A percentile compares a stretch with the other conserved stretches of the same genome.
Evolutionary conservation across 2,888 invertebrate genomes (phyloP).

Genomic region (Eubasilissa splendida): DNA sequence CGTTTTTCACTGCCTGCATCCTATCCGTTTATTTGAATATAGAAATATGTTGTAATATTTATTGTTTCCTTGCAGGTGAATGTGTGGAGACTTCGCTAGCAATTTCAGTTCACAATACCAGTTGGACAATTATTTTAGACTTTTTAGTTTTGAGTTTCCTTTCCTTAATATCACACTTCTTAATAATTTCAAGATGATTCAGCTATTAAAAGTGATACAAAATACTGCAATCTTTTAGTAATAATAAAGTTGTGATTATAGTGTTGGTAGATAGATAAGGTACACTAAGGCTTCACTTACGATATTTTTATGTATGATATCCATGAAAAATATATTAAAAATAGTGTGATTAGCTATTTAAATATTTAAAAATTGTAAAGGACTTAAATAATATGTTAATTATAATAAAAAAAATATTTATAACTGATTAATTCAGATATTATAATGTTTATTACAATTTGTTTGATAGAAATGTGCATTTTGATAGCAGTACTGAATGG

Average conservation of each 20-base stretch:
- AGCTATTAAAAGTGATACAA: conserved; percentile 43
- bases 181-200: conserved; percentile 55
- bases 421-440: no score
- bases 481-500: no score
- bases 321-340: conserved; percentile 18
- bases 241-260: conserved; percentile 57
- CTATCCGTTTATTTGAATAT: no score
- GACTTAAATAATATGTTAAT: conserved; percentile 3
- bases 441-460: no score
- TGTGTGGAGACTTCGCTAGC: conserved; percentile 72
- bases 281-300: conserved; percentile 37
- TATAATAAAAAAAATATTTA: neutral
- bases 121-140: conserved; percentile 53
- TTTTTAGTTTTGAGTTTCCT: conserved; percentile 56
- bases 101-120: conserved; percentile 55
- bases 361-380: conserved; percentile 17
- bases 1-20: no score
- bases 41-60: conserved; percentile 6
- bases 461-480: no score
- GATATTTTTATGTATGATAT: conserved; percentile 31
- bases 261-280: conserved; percentile 52
- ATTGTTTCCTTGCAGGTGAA: conserved; percentile 72
- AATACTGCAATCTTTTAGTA: conserved; percentile 54
- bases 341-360: conserved; percentile 15
- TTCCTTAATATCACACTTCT: conserved; percentile 55